A percentile compares a stretch with the other conserved stretches of the same genome.
Evolutionary conservation across 2,888 invertebrate genomes (phyloP).

Genomic region (Eubasilissa splendida): DNA sequence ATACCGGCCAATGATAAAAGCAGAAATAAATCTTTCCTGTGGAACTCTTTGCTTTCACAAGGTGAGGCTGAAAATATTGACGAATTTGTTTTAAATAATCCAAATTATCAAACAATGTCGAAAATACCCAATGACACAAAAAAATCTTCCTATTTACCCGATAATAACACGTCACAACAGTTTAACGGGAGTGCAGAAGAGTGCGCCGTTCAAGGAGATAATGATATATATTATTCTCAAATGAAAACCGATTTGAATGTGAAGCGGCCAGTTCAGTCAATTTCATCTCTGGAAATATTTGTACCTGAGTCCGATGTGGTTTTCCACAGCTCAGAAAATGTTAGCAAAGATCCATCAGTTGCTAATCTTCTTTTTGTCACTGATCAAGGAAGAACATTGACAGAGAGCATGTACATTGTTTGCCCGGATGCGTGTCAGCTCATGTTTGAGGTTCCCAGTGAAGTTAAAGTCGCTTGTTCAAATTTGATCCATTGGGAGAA

Average conservation of each 20-base stretch:
- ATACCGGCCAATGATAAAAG: constrained; percentile 5
- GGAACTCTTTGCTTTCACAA: constrained; percentile 46
- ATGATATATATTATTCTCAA: constrained; percentile 11
- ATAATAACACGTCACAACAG: neutral
- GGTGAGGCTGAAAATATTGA: constrained; percentile 48
- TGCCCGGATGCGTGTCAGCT: constrained; percentile 62
- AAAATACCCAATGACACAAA: neutral
- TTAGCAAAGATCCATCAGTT: constrained; percentile 52
- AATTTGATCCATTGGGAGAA: constrained; percentile 70
- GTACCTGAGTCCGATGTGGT: constrained; percentile 45
- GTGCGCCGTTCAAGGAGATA: constrained; percentile 13
- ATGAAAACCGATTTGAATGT: constrained; percentile 34
- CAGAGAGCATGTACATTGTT: constrained; percentile 64
- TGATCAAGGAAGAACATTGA: constrained; percentile 60
- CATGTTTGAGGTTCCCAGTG: constrained; percentile 61
- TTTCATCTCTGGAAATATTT: constrained; percentile 50
- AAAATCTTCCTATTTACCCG: constrained; percentile 22
- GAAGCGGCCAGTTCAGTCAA: constrained; percentile 31
- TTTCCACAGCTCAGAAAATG: constrained; percentile 46
- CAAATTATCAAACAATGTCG: constrained; percentile 4
- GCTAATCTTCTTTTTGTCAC: constrained; percentile 47
- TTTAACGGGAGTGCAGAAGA: neutral
- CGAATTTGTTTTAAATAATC: constrained; percentile 43
- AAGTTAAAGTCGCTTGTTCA: constrained; percentile 64
- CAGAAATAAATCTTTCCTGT: constrained; percentile 49